A percentile compares a stretch with the other conserved stretches of the same genome.
These are phyloP conservation scores for Spilarctia lutea DNA, from an alignment of 2,888 invertebrate genomes.

Conservation along the genomic window DNA sequence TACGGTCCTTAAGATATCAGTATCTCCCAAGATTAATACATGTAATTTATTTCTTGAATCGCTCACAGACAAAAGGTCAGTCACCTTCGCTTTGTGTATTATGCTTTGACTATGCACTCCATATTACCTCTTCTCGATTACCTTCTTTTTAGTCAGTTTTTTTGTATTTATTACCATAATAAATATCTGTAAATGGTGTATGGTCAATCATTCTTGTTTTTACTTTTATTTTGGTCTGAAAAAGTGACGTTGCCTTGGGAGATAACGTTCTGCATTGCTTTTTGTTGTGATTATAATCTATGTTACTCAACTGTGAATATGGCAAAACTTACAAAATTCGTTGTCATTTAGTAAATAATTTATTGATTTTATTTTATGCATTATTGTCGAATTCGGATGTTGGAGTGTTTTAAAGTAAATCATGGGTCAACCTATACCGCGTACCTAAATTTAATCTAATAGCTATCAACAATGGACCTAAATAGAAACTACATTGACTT, in stretches of 20 bases:
- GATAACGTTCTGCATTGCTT: conserved; percentile 19
- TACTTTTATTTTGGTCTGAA: conserved; percentile 35
- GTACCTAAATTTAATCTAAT: background rate
- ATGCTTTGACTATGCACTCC: background rate
- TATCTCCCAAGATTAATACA: conserved; percentile 6
- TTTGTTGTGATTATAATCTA: too few relatives aligned
- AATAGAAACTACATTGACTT: background rate
- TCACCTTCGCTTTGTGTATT: conserved; percentile 20
- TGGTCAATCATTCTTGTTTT: conserved; percentile 15
- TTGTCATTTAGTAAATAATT: background rate
- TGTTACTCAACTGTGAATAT: conserved; percentile 31
- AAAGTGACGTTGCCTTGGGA: conserved; percentile 25
- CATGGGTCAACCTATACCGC: background rate
- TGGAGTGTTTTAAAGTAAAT: background rate
- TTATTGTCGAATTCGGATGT: background rate
- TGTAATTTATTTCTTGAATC: conserved; percentile 22
- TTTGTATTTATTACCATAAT: background rate
- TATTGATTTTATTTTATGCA: conserved; percentile 7
- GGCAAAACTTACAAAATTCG: conserved; percentile 1
- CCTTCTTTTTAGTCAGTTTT: background rate
- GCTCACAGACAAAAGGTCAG: conserved; percentile 30
- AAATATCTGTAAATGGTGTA: background rate
- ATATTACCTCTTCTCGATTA: background rate
- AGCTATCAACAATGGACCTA: background rate
- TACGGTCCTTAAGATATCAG: conserved; percentile 5